Conservation (phyloP, 2,888 invertebrate species). For the Priapulus caudatus region DNA sequence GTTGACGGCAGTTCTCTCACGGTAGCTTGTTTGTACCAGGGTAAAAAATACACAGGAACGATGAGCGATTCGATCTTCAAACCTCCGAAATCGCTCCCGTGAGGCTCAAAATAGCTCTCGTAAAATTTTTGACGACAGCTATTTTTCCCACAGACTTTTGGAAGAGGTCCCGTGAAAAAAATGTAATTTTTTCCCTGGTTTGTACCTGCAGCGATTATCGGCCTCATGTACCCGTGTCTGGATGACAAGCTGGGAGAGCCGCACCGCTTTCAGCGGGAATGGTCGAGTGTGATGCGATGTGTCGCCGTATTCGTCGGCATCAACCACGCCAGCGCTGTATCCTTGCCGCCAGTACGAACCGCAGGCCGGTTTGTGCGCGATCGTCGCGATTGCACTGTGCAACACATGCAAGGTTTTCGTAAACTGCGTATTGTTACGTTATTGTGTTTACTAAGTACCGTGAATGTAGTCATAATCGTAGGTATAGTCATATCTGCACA, state of each 20-base stretch:
- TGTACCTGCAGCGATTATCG: conserved; percentile 38
- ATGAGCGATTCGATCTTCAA: too few relatives aligned
- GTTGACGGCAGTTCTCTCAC: too few relatives aligned
- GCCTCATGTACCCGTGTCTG: conserved; percentile 38
- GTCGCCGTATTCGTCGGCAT: conserved; percentile 42
- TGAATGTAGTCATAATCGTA: background rate
- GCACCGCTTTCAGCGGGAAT: conserved; percentile 35
- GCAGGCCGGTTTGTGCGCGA: too few relatives aligned
- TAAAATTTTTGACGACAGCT: too few relatives aligned
- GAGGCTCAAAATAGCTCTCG: too few relatives aligned
- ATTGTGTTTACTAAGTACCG: background rate
- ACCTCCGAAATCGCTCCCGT: too few relatives aligned
- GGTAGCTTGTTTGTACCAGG: too few relatives aligned
- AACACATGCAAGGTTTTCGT: background rate
- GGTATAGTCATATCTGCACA: background rate
- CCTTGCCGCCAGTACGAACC: too few relatives aligned
- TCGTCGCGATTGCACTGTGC: too few relatives aligned
- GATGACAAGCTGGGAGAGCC: conserved; percentile 35
- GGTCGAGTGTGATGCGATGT: conserved; percentile 42
- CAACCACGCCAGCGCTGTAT: conserved; percentile 43
- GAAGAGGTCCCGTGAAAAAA: too few relatives aligned
- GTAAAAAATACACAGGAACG: too few relatives aligned
- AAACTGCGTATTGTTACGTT: conserved; percentile 10
- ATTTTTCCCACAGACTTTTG: too few relatives aligned
- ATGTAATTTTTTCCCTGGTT: conserved; percentile 10